Percentiles rank a stretch among this genome's conserved stretches.
phyloP scores from a whole-genome alignment of 1,140 invertebrate genomes.

The Fopius arisanus region DNA sequence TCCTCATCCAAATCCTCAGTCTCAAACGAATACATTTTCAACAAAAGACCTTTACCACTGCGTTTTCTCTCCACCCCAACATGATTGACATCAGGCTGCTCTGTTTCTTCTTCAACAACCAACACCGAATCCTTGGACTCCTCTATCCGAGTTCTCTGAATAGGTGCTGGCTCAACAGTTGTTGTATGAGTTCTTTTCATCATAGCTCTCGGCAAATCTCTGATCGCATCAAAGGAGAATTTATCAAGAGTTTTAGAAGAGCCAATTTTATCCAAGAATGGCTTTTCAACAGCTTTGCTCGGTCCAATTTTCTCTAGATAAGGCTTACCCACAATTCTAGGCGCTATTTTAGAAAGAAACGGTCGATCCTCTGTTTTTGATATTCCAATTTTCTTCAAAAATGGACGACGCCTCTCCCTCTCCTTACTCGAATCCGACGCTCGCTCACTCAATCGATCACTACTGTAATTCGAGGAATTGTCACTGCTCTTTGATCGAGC shows the following conservation, averaged over 20 bases:
- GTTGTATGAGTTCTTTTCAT: slow-evolving; percentile 21
- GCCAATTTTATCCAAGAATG: slow-evolving; percentile 57
- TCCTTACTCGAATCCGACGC: slow-evolving; percentile 45
- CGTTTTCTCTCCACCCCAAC: slow-evolving; percentile 33
- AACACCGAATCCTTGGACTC: slow-evolving; percentile 9
- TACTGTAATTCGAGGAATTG: slow-evolving; percentile 59
- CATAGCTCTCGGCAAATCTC: slow-evolving; percentile 32
- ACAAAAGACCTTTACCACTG: slow-evolving; percentile 52
- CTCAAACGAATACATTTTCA: slow-evolving; percentile 62
- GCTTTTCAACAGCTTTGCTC: slow-evolving; percentile 55
- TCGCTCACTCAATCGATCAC: slow-evolving; percentile 54
- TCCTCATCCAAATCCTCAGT: slow-evolving; percentile 56
- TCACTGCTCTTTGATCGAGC: slow-evolving; percentile 61
- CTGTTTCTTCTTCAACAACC: slow-evolving; percentile 16
- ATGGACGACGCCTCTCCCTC: slow-evolving; percentile 54
- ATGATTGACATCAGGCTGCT: not conserved
- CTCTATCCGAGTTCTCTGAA: slow-evolving; percentile 13
- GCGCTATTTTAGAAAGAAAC: slow-evolving; percentile 52
- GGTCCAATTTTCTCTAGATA: slow-evolving; percentile 59
- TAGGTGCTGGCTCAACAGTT: slow-evolving; percentile 20
- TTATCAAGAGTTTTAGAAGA: slow-evolving; percentile 58
- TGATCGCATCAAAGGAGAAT: slow-evolving; percentile 49
- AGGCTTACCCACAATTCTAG: slow-evolving; percentile 58
- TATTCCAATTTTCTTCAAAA: slow-evolving; percentile 59
- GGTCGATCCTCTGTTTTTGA: slow-evolving; percentile 60